Evolutionary conservation across 1,140 invertebrate species (phyloP), one percentile per base, ranked within the genome.

Genomic region (Eulimnadia texana): DNA sequence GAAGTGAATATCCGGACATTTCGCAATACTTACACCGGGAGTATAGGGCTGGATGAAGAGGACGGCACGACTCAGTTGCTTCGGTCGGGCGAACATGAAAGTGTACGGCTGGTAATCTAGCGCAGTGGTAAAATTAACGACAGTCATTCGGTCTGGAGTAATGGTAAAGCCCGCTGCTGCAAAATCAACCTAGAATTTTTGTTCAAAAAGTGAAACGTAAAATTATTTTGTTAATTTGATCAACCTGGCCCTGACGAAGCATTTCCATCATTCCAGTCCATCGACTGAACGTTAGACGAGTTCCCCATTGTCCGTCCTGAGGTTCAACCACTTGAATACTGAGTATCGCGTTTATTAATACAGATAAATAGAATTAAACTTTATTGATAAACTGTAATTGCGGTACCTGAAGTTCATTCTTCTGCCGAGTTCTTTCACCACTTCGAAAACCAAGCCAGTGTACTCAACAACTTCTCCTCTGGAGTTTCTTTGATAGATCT

Each of bases 21-120:
- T 33, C 19, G 0, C 22, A 52, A 51, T 6, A 76, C 77, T 78
- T 74, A 88, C 85, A 71, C 84, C 82, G 29, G 76, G 73, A 2
- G 85, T 85, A 69, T 90, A 95, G 1, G 91, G 91, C 3, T 86
- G 81, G 33, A 90, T 81, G 68, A 94, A 95, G 1, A 94, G 72
- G 42, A 89, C 76, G 0, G 84, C 87, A 66, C 88, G 77, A 63
- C 84, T 88, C 2, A 88, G 72, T 68, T 86, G 84, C 64, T 80
- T 77, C 1, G 88, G 89, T 57, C 82, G 80, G 0, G 84, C 79
- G 6, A 84, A 79, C 56, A 93, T 75, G 67, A 91, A 85, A 0
- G 83, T 79, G 65, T 93, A 90, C 0, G 83, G 76, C 68, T 93
- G 86, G 1, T 83, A 78, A 66, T 84, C 86, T 53, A 93, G 80